A percentile compares a stretch with the other conserved stretches of the same genome.
Evolutionary conservation across 2,113 vertebrate species (phyloP).

Genomic region (Oncorhynchus kisutch): DNA sequence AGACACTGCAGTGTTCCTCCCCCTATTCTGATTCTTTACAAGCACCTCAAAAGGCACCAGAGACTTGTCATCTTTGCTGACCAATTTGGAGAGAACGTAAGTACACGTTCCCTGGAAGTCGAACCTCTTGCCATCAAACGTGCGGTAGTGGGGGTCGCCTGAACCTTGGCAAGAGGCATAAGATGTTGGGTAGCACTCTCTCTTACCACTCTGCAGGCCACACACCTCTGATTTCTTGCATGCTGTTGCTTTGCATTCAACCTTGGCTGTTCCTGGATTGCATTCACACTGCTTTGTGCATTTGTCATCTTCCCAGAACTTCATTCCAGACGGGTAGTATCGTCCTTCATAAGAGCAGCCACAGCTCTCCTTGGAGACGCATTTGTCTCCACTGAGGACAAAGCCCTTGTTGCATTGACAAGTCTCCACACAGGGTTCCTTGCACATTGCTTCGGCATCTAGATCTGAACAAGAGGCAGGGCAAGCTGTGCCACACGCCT

Average conservation of each 20-base stretch:
- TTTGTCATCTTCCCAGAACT: too few relatives aligned
- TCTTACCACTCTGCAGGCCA: conserved; percentile 10
- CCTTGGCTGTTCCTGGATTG: conserved; percentile 9
- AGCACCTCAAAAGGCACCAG: neutral
- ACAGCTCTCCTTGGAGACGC: conserved; percentile 37
- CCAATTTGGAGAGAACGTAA: conserved; percentile 43
- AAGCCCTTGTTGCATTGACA: conserved; percentile 60
- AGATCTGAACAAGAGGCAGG: conserved; percentile 47
- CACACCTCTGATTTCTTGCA: conserved; percentile 42
- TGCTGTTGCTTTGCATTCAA: conserved; percentile 16
- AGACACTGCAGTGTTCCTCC: neutral
- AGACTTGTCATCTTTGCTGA: neutral
- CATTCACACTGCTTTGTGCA: conserved; percentile 36
- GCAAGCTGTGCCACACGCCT: conserved; percentile 57
- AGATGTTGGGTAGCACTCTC: conserved; percentile 30
- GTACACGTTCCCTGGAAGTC: conserved; percentile 64
- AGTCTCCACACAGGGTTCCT: conserved; percentile 48
- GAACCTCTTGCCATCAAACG: conserved; percentile 59
- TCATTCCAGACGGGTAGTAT: conserved; percentile 22
- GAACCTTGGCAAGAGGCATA: conserved; percentile 50
- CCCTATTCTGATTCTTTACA: conserved; percentile 27
- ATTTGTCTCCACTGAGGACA: conserved; percentile 54
- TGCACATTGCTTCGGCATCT: conserved; percentile 37
- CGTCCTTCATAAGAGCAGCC: conserved; percentile 42
- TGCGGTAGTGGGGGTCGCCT: conserved; percentile 62